Percentiles rank a stretch among this genome's conserved stretches.
Conservation (phyloP, 2,888 invertebrate species). For the Crepidodera aurea region DNA sequence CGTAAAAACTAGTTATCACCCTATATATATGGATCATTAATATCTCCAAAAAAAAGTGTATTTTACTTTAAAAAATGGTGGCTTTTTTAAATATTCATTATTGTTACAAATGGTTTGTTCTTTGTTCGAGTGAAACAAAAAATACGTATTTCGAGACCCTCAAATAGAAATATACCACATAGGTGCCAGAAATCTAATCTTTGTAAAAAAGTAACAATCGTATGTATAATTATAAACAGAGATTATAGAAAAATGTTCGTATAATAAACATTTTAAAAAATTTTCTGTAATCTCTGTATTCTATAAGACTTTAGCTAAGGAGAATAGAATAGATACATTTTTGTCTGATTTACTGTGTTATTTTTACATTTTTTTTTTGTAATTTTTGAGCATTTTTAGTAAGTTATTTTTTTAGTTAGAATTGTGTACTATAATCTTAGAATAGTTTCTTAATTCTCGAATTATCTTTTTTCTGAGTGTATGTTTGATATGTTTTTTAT, state of each 20-base stretch:
- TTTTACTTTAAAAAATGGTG: too few species aligned
- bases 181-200: conserved; percentile 49
- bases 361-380: conserved; percentile 37
- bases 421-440: conserved; percentile 38
- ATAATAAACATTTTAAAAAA: conserved; percentile 38
- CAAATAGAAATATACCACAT: conserved; percentile 49
- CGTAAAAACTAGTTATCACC: too few species aligned
- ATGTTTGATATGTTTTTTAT: conserved; percentile 34
- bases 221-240: conserved; percentile 44
- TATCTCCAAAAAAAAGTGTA: too few species aligned
- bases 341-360: conserved; percentile 45
- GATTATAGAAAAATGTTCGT: conserved; percentile 40
- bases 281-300: conserved; percentile 41
- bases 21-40: too few species aligned
- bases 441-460: conserved; percentile 30
- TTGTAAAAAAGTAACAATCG: conserved; percentile 52
- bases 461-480: conserved; percentile 36
- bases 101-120: too few species aligned
- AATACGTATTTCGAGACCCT: conserved; percentile 20
- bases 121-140: conserved; percentile 16
- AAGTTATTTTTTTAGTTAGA: conserved; percentile 38
- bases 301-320: conserved; percentile 48
- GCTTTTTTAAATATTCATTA: too few species aligned
- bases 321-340: conserved; percentile 39
- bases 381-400: conserved; percentile 26